A percentile compares a stretch with the other conserved stretches of the same genome.
Evolutionary conservation across 2,113 vertebrate species (phyloP).

Genomic region (Sclerurus mexicanus): DNA sequence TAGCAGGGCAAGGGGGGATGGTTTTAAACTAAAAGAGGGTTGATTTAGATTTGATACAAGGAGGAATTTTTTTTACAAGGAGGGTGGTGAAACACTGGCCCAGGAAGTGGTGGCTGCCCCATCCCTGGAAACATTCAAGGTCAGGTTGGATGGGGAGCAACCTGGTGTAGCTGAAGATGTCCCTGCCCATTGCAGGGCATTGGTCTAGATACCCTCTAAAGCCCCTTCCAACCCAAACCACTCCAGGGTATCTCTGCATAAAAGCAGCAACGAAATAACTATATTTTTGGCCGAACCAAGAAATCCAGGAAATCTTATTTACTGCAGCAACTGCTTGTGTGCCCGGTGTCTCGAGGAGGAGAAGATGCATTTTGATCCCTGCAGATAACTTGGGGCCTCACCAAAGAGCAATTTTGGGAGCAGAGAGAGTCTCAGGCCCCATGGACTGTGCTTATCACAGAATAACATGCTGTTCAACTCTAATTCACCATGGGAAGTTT

Average conservation of each 20-base stretch:
- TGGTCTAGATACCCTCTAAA: not conserved
- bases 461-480: not conserved
- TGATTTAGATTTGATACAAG: no score
- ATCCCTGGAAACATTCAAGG: not conserved
- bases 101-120: not conserved
- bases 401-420: not conserved
- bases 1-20: not conserved
- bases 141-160: not conserved
- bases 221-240: not conserved
- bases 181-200: not conserved
- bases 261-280: not conserved
- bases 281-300: not conserved
- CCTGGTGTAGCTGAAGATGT: not conserved
- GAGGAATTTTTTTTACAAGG: not conserved
- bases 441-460: constrained; percentile 35
- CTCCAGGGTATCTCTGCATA: not conserved
- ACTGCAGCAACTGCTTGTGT: not conserved
- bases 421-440: not conserved
- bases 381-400: not conserved
- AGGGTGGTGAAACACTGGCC: not conserved
- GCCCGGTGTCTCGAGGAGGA: not conserved
- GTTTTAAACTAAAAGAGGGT: no score
- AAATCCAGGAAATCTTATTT: not conserved
- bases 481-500: constrained; percentile 39
- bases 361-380: not conserved